Base-by-base conservation (phyloP, 2,113 vertebrate genomes). In the Ammodytes marinus region DNA sequence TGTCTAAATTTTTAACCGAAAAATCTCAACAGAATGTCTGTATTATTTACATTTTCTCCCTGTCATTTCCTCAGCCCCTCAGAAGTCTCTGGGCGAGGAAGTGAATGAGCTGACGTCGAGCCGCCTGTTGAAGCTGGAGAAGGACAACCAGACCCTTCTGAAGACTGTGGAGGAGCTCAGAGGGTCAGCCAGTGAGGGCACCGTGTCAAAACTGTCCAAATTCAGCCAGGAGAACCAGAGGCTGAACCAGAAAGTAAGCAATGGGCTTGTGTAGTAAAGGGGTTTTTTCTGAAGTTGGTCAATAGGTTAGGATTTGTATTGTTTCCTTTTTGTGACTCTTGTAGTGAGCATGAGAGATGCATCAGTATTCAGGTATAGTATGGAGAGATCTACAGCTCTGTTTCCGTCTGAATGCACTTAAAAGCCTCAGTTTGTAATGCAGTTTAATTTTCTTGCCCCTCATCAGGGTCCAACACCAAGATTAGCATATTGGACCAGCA, bases 31-130 rank as follows among this genome's bases (percentile, higher is more conserved):
- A 5, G 5, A 46, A 19, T 19, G 52, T 59, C 37, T 74, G 57
- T 39, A 2, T n/a, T 64, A 58, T 61, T 11, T 6, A 57, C 37
- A 7, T 71, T 6, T 70, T 54, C 35, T 75, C 35, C 4, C 50
- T 63, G 2, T 77, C 1, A 6, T 46, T 58, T 5, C 4, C 37
- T 61, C 75, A 99, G 98, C 90, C 65, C 97, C 97, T 69, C 97
- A 97, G 87, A 99, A 99, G 77, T 99, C 98, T 50, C 91, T 99
- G 85, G 96, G 98, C 14, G 97, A 98, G 57, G 98, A 99, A 79
- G 98, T 99, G 61, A 99, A 96, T 80, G 98, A 99, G 64, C 89
- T 98, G 91, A 97, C 97, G 17, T 99, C 98, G 37, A 99, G 98
- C 89, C 96, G 95, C 6, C 95, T 99, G 76, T 88, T 99, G 69